These are phyloP conservation scores for Odocoileus hemionus DNA, from an alignment of 2,113 vertebrate genomes.

Conservation along the genomic window DNA sequence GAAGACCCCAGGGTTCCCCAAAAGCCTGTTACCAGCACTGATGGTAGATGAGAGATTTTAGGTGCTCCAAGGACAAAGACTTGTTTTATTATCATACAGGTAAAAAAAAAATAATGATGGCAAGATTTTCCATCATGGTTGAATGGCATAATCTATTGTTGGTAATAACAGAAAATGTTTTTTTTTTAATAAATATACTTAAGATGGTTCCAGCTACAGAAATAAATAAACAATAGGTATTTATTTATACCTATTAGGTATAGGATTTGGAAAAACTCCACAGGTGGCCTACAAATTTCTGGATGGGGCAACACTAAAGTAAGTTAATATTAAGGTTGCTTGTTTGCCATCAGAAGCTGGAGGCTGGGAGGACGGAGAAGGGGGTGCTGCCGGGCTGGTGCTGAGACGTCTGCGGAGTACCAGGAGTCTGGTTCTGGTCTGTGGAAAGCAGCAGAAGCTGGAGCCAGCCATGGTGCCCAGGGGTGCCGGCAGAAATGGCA, in stretches of 20 bases:
- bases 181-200: neutral
- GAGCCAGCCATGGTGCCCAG: accelerated
- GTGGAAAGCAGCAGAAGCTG: neutral
- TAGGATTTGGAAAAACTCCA: neutral
- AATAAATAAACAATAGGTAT: neutral
- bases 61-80: neutral
- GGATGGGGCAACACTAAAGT: accelerated
- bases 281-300: accelerated
- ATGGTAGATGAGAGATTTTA: neutral
- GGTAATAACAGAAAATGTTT: neutral
- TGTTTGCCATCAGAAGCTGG: accelerated
- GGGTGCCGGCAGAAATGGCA: accelerated
- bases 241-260: neutral
- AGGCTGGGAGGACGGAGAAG: accelerated
- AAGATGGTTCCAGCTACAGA: neutral
- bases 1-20: too few species aligned
- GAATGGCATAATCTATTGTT: neutral
- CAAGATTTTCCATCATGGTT: neutral
- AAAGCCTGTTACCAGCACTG: neutral
- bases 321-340: accelerated
- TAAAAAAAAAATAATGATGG: neutral
- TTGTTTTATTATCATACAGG: neutral
- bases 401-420: accelerated
- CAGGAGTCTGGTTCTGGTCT: accelerated
- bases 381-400: accelerated